Base-by-base conservation (phyloP, 2,797 vertebrate species). In the Serranus cabrilla region DNA sequence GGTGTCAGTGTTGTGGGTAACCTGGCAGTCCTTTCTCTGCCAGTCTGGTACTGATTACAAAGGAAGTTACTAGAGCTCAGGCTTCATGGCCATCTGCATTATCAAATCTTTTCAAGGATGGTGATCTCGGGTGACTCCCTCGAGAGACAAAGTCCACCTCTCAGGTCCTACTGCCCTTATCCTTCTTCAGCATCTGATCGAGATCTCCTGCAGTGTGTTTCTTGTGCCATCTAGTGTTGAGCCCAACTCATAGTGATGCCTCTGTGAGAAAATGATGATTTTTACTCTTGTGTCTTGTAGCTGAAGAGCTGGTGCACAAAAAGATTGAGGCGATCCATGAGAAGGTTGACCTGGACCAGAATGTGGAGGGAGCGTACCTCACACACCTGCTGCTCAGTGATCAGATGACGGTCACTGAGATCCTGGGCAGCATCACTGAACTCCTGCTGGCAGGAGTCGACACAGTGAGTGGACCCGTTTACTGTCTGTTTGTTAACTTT, bases 371-470 rank as follows among this genome's bases (percentile, higher is more conserved):
- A 4, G 94, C 93, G 18, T 96, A 96, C 69, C 95, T 96, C 49
- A 96, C 95, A 2, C 93, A 96, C 89, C 92, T 96, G 65, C 89
- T 96, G 76, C 82, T 94, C 76, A 91, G 90, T 1, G 90, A 95
- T 2, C 83, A 94, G 90, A 96, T 96, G 95, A 93, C 83, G 1
- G 40, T 93, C 55, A 86, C 73, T 0, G 94, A 96, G 88, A 91
- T 96, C 78, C 84, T 95, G 73, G 96, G 94, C 55, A 96, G 95
- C 87, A 89, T 96, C 66, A 95, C 95, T 0, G 96, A 96, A 37
- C 91, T 96, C 31, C 90, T 96, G 54, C 74, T 96, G 88, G 96
- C 95, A 5, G 96, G 95, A 74, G 95, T 96, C 3, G 95, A 96
- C 86, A 96, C 96, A 1, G 96, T 96, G 78, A 90, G 93, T 40